Conservation (phyloP, 2,888 invertebrate species). For the Dasypogon diadema region DNA sequence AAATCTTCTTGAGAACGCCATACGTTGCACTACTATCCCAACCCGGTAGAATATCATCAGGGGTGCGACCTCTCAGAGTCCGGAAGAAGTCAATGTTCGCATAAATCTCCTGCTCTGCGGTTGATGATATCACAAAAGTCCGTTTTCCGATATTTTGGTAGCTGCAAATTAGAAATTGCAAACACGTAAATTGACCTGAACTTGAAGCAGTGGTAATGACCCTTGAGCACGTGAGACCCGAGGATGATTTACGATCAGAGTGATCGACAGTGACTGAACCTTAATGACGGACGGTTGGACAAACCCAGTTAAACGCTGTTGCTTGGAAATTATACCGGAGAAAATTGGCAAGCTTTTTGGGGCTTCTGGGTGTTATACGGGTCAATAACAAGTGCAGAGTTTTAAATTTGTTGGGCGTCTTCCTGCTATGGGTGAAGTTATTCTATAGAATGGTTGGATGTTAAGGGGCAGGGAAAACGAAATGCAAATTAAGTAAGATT, state of each 20-base stretch:
- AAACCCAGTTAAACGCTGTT: background rate
- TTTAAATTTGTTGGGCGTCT: background rate
- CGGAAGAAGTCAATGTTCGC: conserved; percentile 3
- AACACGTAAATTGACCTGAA: conserved; percentile 40
- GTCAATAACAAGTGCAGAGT: conserved; percentile 24
- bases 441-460: too few species aligned
- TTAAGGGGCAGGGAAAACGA: too few species aligned
- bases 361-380: conserved; percentile 19
- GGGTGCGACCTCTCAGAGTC: background rate
- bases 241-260: conserved; percentile 31
- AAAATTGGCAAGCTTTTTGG: conserved; percentile 1
- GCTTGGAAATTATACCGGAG: background rate
- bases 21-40: background rate
- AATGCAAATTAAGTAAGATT: too few species aligned
- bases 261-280: background rate
- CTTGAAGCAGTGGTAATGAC: conserved; percentile 31
- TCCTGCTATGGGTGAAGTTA: too few species aligned
- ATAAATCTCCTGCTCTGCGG: background rate
- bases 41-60: too few species aligned
- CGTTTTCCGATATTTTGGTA: conserved; percentile 31
- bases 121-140: conserved; percentile 8
- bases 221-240: conserved; percentile 33
- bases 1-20: background rate
- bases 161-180: conserved; percentile 49
- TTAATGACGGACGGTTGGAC: background rate